phyloP scores from a whole-genome alignment of 2,888 invertebrate species.

The Agrochola lychnidis region DNA sequence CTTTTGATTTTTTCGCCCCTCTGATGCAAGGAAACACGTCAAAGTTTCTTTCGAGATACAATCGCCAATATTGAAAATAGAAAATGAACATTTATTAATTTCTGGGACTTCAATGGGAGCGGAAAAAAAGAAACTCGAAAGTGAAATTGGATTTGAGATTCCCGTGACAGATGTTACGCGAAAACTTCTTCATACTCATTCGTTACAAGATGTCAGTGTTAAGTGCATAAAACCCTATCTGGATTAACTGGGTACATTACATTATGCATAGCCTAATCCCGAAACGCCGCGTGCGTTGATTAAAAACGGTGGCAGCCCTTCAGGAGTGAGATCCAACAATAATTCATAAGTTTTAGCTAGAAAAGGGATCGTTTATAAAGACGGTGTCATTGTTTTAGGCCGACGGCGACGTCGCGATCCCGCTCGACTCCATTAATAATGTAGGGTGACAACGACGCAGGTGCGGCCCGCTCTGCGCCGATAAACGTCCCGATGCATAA shows the following conservation, averaged over 20 bases:
- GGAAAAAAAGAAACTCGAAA: conserved; percentile 48
- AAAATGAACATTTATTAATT: conserved; percentile 60
- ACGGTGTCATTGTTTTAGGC: conserved; percentile 74
- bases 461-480: conserved; percentile 78
- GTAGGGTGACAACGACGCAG: conserved; percentile 87
- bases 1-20: conserved; percentile 67
- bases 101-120: conserved; percentile 37
- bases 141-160: conserved; percentile 39
- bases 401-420: conserved; percentile 66
- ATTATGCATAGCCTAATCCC: conserved; percentile 48
- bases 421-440: conserved; percentile 85
- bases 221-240: conserved; percentile 22
- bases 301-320: conserved; percentile 65
- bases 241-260: conserved; percentile 28
- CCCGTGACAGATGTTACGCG: conserved; percentile 35
- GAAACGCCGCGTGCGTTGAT: conserved; percentile 52
- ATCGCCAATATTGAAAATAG: conserved; percentile 73
- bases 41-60: conserved; percentile 76
- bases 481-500: conserved; percentile 89
- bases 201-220: conserved; percentile 2
- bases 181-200: neutral
- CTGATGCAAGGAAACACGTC: conserved; percentile 74
- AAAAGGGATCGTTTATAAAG: conserved; percentile 75
- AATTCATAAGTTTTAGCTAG: conserved; percentile 73
- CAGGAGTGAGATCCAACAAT: conserved; percentile 64